Percentiles rank a stretch among this genome's conserved stretches.
Conservation (phyloP, 2,113 vertebrate genomes). For the Elephas maximus region DNA sequence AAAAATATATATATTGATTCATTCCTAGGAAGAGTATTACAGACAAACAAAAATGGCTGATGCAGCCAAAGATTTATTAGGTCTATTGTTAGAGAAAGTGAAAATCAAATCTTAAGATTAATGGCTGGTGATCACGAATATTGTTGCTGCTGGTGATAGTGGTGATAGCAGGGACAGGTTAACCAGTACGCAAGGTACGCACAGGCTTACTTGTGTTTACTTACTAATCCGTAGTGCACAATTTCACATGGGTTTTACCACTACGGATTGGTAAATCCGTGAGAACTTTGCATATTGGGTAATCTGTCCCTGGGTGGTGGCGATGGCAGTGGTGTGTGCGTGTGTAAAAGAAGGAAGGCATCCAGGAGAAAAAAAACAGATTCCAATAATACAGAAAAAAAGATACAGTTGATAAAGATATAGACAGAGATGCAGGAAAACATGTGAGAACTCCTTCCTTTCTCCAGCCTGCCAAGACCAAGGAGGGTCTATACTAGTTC, state of each 20-base stretch:
- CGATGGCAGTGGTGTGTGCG: not conserved
- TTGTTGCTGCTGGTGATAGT: not conserved
- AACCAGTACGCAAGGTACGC: too few species aligned
- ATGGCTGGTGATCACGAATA: not conserved
- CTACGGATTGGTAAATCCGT: too few species aligned
- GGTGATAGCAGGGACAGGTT: too few species aligned
- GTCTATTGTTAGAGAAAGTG: not conserved
- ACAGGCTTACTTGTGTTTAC: too few species aligned
- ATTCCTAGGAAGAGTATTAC: not conserved
- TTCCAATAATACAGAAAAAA: too few species aligned
- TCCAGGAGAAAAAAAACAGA: not conserved
- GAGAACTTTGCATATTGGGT: too few species aligned
- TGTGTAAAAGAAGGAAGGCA: not conserved
- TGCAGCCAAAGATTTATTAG: not conserved
- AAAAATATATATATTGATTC: not conserved
- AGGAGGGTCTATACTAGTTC: not conserved
- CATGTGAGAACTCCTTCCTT: not conserved
- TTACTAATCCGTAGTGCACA: too few species aligned
- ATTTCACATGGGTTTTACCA: too few species aligned
- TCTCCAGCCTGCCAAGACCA: not conserved
- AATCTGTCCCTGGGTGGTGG: too few species aligned
- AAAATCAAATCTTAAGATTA: slow-evolving; percentile 35
- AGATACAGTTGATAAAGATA: not conserved
- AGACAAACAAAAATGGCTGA: not conserved
- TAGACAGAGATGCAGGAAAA: not conserved